Base-by-base conservation (phyloP, 1,140 invertebrate genomes). In the Pinna nobilis region DNA sequence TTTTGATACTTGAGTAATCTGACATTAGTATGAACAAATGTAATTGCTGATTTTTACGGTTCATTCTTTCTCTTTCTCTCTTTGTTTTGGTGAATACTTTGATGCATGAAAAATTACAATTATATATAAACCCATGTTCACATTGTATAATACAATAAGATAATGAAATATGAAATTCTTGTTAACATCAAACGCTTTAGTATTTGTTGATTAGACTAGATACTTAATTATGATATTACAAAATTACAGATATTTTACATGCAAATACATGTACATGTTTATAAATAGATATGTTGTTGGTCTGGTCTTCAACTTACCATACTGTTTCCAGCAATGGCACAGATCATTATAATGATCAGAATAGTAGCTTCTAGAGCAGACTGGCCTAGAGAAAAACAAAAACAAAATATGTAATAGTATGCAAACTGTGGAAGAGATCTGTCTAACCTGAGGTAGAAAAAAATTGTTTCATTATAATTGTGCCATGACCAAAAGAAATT, bases 311-410 rank as follows among this genome's bases (percentile, higher is more conserved):
- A 51, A 51, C 44, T 57, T 41, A 79, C 77, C 77, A 79, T 79
- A 23, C 44, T 50, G 41, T 79, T 79, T 49, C 77, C 77, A 23
- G 51, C 35, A 5, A 79, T 30, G 15, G 64, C 70, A 4, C 70
- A n/a, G 15, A 74, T 44, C 47, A 76, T 63, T 11, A 79, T 76
- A 4, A 76, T 41, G 18, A 61, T 69, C 20, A 79, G 49, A 20
- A 76, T 28, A 20, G 49, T 50, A 3, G 69, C 70, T 44, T 79
- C 77, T 47, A 79, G 50, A 3, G 70, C 71, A n/a, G 65, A 49
- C 51, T 79, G 77, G 28, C 77, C 77, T 79, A 66, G 23, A 75
- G 70, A 32, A 15, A 25, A 64, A 69, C 32, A 57, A 64, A 28
- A 13, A 32, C 30, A 59, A 13, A 68, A 63, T n/a, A 11, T 67